A percentile compares a stretch with the other conserved stretches of the same genome.
These are phyloP conservation scores for Caenorhabditis angaria DNA, from an alignment of 2,888 invertebrate genomes.

Conservation along the genomic window DNA sequence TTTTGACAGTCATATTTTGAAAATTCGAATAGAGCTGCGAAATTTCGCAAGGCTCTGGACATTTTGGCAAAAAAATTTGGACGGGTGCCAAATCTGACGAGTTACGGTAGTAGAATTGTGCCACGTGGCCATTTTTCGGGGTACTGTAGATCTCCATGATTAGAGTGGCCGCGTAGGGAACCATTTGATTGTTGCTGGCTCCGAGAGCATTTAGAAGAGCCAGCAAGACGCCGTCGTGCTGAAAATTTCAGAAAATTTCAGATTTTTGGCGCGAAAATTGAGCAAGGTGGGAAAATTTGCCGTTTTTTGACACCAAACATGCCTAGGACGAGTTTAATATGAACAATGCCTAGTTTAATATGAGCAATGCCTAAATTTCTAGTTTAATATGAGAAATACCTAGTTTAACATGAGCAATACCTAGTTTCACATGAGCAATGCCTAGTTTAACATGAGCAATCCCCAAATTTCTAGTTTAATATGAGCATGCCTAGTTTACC, in stretches of 20 bases:
- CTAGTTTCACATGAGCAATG: too few relatives aligned
- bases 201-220: slow-evolving; percentile 55
- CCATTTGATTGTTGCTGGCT: slow-evolving; percentile 46
- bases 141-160: slow-evolving; percentile 60
- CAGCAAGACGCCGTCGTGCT: slow-evolving; percentile 65
- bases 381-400: too few relatives aligned
- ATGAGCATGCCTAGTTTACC: too few relatives aligned
- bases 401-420: too few relatives aligned
- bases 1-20: slow-evolving; percentile 34
- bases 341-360: too few relatives aligned
- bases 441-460: too few relatives aligned
- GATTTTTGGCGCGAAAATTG: too few relatives aligned
- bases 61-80: slow-evolving; percentile 35
- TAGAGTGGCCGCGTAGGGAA: slow-evolving; percentile 59
- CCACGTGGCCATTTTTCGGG: neutral
- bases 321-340: too few relatives aligned
- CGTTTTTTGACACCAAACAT: too few relatives aligned
- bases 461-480: too few relatives aligned
- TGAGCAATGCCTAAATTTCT: too few relatives aligned
- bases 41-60: slow-evolving; percentile 43
- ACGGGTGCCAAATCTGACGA: slow-evolving; percentile 26
- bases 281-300: too few relatives aligned
- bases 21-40: slow-evolving; percentile 27
- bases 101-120: slow-evolving; percentile 45
- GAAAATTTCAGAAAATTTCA: neutral